phyloP scores from a whole-genome alignment of 2,888 invertebrate species.

The Synergus japonicus region DNA sequence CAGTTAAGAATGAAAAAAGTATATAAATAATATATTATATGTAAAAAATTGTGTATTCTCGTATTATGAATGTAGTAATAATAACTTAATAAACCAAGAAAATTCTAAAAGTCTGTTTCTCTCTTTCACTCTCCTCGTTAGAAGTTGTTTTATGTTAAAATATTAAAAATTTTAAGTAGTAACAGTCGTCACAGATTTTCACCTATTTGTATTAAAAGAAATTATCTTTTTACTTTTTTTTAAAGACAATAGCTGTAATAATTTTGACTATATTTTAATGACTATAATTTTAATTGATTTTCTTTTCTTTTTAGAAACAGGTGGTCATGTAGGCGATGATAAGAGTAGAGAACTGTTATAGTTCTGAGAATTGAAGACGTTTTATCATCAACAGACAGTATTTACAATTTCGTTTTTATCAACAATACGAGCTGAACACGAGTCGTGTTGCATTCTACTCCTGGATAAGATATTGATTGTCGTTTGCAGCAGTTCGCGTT shows the following conservation, averaged over 20 bases:
- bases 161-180: not conserved
- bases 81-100: conserved; percentile 38
- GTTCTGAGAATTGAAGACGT: not conserved
- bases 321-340: not conserved
- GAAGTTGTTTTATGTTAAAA: not conserved
- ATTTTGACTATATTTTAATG: too few relatives aligned
- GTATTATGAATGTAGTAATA: conserved; percentile 37
- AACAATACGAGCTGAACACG: not conserved
- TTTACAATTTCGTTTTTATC: conserved; percentile 8
- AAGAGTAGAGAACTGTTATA: not conserved
- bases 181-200: not conserved
- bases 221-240: too few relatives aligned
- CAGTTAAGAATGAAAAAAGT: conserved; percentile 30
- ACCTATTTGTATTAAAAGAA: too few relatives aligned
- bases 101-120: not conserved
- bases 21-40: conserved; percentile 40
- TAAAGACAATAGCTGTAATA: not conserved
- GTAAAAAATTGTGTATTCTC: conserved; percentile 42
- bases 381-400: not conserved
- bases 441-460: too few relatives aligned
- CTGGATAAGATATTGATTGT: not conserved
- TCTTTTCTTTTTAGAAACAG: not conserved
- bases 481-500: not conserved
- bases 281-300: not conserved
- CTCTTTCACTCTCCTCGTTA: too few relatives aligned